These are phyloP conservation scores for Stegastes partitus DNA, from an alignment of 2,113 vertebrate genomes.

Conservation along the genomic window DNA sequence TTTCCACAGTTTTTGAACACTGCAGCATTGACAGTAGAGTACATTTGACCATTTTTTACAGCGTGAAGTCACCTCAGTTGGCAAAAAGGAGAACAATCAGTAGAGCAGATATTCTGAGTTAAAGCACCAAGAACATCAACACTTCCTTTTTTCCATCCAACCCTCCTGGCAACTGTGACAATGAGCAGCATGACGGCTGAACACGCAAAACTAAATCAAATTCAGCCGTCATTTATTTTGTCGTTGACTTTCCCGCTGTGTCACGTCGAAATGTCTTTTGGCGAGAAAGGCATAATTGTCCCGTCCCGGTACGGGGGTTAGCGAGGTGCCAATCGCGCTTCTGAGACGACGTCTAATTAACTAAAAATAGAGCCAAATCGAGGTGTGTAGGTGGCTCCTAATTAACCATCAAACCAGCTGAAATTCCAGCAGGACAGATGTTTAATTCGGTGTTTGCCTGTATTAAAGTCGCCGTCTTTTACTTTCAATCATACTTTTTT, in stretches of 20 bases:
- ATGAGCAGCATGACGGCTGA: too few relatives aligned
- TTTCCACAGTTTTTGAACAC: too few relatives aligned
- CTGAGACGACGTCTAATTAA: conserved; percentile 18
- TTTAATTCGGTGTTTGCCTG: background rate
- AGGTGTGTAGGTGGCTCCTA: background rate
- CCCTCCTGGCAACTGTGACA: too few relatives aligned
- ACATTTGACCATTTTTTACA: too few relatives aligned
- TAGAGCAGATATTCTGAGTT: too few relatives aligned
- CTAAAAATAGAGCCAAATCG: background rate
- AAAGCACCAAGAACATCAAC: too few relatives aligned
- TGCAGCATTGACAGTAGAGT: too few relatives aligned
- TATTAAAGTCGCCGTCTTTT: background rate
- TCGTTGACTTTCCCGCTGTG: background rate
- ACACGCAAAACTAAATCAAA: background rate
- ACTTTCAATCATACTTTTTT: too few relatives aligned
- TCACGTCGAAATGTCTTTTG: background rate
- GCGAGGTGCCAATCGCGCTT: background rate
- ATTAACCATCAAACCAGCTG: conserved; percentile 14
- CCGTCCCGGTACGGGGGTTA: background rate
- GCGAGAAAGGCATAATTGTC: background rate
- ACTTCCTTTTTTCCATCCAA: too few relatives aligned
- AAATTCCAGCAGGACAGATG: background rate
- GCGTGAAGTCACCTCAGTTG: too few relatives aligned
- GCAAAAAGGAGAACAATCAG: too few relatives aligned
- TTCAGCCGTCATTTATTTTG: background rate